Evolutionary conservation across 1,140 invertebrate species (phyloP).

Genomic region (Neotoxoptera formosana): DNA sequence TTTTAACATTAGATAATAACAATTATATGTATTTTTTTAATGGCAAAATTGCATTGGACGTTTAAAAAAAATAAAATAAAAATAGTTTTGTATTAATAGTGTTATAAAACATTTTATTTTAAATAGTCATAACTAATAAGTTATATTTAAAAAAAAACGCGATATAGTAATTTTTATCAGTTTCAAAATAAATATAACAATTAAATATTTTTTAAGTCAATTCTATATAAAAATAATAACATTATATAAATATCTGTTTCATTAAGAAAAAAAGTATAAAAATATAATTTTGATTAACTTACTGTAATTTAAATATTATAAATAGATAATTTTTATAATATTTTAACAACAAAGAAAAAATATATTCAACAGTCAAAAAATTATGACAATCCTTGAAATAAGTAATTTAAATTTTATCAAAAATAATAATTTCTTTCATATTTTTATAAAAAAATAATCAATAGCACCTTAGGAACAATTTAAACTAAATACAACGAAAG

Average conservation of each 20-base stretch:
- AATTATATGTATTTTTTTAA: neutral
- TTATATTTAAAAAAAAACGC: neutral
- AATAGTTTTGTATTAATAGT: neutral
- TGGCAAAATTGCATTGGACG: neutral
- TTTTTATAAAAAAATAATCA: neutral
- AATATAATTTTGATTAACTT: neutral
- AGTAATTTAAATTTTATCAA: neutral
- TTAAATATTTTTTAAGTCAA: neutral
- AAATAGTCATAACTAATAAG: neutral
- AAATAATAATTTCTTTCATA: neutral
- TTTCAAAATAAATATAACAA: neutral
- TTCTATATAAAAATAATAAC: neutral
- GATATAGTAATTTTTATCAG: neutral
- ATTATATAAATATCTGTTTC: slow-evolving; percentile 12
- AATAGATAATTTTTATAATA: neutral
- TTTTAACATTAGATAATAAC: neutral
- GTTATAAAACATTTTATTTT: neutral
- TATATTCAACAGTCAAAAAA: neutral
- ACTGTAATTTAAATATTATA: neutral
- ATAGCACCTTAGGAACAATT: slow-evolving; percentile 47
- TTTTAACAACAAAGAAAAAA: neutral
- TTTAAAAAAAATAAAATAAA: neutral
- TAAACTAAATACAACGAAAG: neutral
- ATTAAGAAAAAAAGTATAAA: neutral
- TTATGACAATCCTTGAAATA: neutral